Evolutionary conservation across 2,797 vertebrate genomes (phyloP).

Genomic region (Pempheris klunzingeri): DNA sequence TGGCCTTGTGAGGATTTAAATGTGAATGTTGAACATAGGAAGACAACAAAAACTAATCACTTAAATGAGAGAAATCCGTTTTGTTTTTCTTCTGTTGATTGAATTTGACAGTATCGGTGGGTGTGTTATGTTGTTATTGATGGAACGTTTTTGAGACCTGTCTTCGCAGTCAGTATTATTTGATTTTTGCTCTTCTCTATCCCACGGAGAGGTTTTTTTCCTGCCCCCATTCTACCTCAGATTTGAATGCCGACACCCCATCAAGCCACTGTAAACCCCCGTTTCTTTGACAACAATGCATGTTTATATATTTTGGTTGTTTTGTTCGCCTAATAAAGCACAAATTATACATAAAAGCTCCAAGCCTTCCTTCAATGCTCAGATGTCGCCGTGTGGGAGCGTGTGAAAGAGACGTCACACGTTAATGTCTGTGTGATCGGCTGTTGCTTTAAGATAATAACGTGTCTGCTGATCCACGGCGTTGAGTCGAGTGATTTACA

Average conservation of each 20-base stretch:
- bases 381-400: constrained; percentile 3
- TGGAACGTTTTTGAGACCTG: constrained; percentile 77
- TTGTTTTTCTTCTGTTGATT: constrained; percentile 65
- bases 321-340: constrained; percentile 88
- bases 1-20: constrained; percentile 40
- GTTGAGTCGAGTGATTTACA: constrained; percentile 11
- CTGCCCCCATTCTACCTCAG: constrained; percentile 85
- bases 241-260: constrained; percentile 73
- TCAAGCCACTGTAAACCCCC: constrained; percentile 76
- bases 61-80: constrained; percentile 46
- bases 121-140: constrained; percentile 77
- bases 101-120: constrained; percentile 70
- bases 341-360: constrained; percentile 71
- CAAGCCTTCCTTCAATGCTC: constrained; percentile 28
- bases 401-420: neutral
- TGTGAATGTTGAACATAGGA: constrained; percentile 29
- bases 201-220: constrained; percentile 67
- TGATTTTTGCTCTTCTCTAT: constrained; percentile 67
- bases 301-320: constrained; percentile 86
- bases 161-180: constrained; percentile 70
- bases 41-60: constrained; percentile 25
- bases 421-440: neutral
- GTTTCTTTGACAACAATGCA: constrained; percentile 82
- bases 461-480: constrained; percentile 8
- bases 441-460: constrained; percentile 31